Base-by-base conservation (phyloP, 2,797 vertebrate species). In the Psittacula echo region DNA sequence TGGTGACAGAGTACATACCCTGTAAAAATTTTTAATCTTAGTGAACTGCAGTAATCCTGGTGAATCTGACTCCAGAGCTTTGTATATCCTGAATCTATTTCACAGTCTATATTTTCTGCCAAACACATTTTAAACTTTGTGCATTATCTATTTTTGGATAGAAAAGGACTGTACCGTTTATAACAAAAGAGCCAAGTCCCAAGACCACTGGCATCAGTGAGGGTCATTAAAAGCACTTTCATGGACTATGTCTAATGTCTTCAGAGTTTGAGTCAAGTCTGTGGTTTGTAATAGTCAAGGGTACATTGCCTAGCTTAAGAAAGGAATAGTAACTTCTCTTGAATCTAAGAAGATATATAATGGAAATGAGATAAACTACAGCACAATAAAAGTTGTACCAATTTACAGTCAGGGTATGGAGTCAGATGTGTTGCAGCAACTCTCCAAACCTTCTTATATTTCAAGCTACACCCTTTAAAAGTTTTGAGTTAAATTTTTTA, bases 401-500 rank as follows among this genome's bases (percentile, higher is more conserved):
- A 32, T 67, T 94, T 84, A 48, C 42, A 74, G 34, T 88, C 87
- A 45, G 47, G 42, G 10, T 66, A 82, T 85, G 39, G 62, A 85
- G 37, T 42, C 47, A 82, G 47, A 53, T 47, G 20, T 50, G 34
- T 71, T 71, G 42, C 67, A 87, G 56, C 41, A 87, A 77, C 20
- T 37, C 9, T 54, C 30, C 32, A 77, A 71, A 79, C 14, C 27
- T 64, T 80, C 70, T 89, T 68, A 47, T 51, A 62, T 94, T 93
- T 94, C 91, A 89, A 72, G 61, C 51, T 50, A 24, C 56, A 76
- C 30, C 23, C 77, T 94, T 90, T 93, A 87, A 95, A 94, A 94
- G 67, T 87, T 91, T 89, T 93, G 29, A 41, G 39, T 87, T 96
- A 87, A 94, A 88, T 96, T 76, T 95, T 95, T 93, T 87, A 95